Evolutionary conservation across 2,888 invertebrate genomes (phyloP).

Genomic region (Spilosoma lubricipeda): DNA sequence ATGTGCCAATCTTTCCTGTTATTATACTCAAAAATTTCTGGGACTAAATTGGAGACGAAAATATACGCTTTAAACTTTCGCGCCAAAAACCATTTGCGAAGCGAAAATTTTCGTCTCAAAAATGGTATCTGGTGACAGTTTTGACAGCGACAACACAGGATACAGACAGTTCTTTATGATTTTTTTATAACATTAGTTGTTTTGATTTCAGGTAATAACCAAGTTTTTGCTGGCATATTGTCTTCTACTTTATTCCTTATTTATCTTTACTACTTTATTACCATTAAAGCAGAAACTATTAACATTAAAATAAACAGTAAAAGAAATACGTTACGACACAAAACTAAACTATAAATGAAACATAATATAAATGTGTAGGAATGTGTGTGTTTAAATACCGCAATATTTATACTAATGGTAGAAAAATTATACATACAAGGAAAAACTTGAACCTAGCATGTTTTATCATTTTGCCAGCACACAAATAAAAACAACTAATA

Average conservation of each 20-base stretch:
- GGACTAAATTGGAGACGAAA: too few species aligned
- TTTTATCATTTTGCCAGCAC: neutral
- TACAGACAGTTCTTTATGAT: neutral
- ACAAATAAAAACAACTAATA: too few species aligned
- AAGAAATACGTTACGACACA: neutral
- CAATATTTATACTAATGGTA: neutral
- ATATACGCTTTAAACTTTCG: too few species aligned
- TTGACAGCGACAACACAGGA: too few species aligned
- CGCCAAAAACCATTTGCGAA: too few species aligned
- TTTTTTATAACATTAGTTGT: neutral
- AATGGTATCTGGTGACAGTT: too few species aligned
- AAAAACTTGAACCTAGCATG: neutral
- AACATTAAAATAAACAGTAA: neutral
- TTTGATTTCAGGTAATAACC: conserved; percentile 11
- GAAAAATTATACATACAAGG: neutral
- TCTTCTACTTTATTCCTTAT: neutral
- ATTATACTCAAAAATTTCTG: too few species aligned
- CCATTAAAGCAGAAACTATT: neutral
- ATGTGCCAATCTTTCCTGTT: too few species aligned
- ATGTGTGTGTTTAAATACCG: neutral
- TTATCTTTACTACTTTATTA: neutral
- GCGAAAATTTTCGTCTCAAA: too few species aligned
- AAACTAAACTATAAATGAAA: neutral
- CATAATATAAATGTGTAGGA: neutral
- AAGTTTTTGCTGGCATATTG: neutral